Percentiles rank a stretch among this genome's conserved stretches.
These are phyloP conservation scores for Motacilla tschutschensis DNA, from an alignment of 2,113 vertebrate genomes.

Conservation along the genomic window DNA sequence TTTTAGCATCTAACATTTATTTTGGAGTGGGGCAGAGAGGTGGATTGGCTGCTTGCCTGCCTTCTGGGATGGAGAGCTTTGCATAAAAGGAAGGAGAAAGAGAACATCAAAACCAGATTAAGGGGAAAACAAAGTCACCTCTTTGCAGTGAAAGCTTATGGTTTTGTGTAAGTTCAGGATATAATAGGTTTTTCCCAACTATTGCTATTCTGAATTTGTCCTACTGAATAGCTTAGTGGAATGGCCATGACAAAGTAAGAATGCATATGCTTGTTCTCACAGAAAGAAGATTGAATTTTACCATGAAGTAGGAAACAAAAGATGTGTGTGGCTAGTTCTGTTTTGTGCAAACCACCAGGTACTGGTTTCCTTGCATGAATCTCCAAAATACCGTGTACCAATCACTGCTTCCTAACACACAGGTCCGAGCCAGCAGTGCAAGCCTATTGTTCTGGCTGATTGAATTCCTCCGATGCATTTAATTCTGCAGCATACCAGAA, in stretches of 20 bases:
- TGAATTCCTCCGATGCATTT: not conserved
- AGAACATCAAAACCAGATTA: conserved; percentile 57
- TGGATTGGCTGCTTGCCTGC: conserved; percentile 43
- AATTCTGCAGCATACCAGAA: not conserved
- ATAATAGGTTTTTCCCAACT: conserved; percentile 2
- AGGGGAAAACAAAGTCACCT: conserved; percentile 29
- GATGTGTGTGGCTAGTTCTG: not conserved
- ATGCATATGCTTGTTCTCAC: not conserved
- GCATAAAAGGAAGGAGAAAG: conserved; percentile 33
- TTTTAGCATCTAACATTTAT: conserved; percentile 41
- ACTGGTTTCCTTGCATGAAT: not conserved
- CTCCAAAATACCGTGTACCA: not conserved
- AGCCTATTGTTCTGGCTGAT: not conserved
- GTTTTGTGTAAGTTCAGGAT: not conserved
- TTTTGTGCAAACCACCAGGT: not conserved
- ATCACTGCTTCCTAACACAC: not conserved
- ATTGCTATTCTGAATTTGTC: not conserved
- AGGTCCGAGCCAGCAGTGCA: not conserved
- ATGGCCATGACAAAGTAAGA: not conserved
- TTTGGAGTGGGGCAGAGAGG: conserved; percentile 49
- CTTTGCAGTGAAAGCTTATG: not conserved
- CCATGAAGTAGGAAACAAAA: not conserved
- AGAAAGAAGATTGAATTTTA: not conserved
- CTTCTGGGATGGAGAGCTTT: conserved; percentile 44
- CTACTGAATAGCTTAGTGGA: not conserved